These are phyloP conservation scores for Nyctibius bracteatus DNA, from an alignment of 2,113 vertebrate species.

Conservation along the genomic window DNA sequence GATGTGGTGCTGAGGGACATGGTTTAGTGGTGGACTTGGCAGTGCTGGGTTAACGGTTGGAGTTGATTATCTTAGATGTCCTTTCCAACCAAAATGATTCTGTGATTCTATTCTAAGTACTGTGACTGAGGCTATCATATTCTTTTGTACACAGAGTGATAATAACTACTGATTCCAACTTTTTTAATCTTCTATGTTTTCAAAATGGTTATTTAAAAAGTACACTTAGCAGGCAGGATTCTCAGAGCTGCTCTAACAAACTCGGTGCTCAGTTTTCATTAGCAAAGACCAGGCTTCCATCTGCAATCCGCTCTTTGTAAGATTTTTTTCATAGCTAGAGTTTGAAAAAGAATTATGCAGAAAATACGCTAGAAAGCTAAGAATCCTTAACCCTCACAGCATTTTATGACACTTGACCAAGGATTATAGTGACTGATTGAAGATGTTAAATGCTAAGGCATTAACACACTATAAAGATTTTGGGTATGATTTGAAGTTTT, in stretches of 20 bases:
- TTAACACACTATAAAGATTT: background rate
- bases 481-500: background rate
- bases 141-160: background rate
- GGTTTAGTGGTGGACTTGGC: too few species aligned
- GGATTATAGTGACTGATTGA: background rate
- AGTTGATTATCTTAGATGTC: too few species aligned
- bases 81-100: too few species aligned
- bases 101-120: too few species aligned
- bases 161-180: background rate
- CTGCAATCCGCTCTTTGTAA: background rate
- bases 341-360: background rate
- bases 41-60: too few species aligned
- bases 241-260: background rate
- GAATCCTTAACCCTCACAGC: background rate
- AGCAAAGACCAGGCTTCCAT: background rate
- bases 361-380: background rate
- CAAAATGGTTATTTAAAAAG: background rate
- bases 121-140: background rate
- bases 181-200: background rate
- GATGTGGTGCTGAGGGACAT: too few species aligned
- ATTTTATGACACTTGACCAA: background rate
- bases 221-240: background rate
- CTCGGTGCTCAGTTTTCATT: background rate
- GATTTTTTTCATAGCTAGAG: background rate
- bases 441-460: background rate